Base-by-base conservation (phyloP, 2,113 vertebrate genomes). In the Pontoporia blainvillei region DNA sequence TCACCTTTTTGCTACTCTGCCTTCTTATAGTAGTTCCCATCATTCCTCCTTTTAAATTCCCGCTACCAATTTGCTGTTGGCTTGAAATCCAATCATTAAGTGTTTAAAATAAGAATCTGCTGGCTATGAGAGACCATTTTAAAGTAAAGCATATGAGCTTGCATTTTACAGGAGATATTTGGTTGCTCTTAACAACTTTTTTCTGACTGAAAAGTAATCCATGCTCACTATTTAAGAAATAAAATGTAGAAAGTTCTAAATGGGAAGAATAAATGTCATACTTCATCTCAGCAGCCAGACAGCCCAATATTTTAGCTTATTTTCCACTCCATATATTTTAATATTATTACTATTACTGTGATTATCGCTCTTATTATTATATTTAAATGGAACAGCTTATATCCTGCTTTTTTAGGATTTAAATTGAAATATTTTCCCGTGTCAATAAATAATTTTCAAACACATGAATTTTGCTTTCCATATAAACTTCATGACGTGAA, bases 21-120 rank as follows among this genome's bases (percentile, higher is more conserved):
- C 67, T 97, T 66, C 86, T 93, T 82, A n/a, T 72, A 52, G 62
- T 54, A 73, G 54, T 36, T 86, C 72, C 36, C 39, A 41, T 71
- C 76, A 87, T 46, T 17, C 8, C 2, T 36, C 34, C 71, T 85
- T 96, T 89, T 61, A 93, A 85, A 86, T 52, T 36, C 44, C 36
- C 81, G 20, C 96, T 81, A 59, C 61, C 90, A 76, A 54, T 88
- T 75, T 91, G 27, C 31, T 92, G 36, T 79, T 78, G 69, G n/a
- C 61, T 93, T 91, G 20, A 91, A 91, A 96, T 91, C 44, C 29
- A 69, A 39, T 89, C 76, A 84, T 67, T 72, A 71, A 78, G 39
- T 52, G 23, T 71, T 91, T 91, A 85, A 96, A 97, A 92, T 79
- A 91, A 94, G 62, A 66, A 72, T 69, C 13, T 75, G 15, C 61